Percentiles rank a stretch among this genome's conserved stretches.
Conservation (phyloP, 1,140 invertebrate genomes). For the Zaprionus vittiger region DNA sequence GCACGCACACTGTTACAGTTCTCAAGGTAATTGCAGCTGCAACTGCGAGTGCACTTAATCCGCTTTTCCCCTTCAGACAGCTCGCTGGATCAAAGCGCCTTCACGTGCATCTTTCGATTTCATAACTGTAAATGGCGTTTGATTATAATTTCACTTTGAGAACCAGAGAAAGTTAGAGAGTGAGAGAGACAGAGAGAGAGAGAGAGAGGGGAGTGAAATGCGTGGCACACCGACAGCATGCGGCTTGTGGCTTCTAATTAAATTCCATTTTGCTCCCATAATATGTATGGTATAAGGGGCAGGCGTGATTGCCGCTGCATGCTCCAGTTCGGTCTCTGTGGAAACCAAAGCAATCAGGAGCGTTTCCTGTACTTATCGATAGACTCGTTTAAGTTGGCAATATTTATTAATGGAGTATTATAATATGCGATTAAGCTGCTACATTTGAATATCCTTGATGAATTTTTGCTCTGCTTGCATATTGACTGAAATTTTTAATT, state of each 20-base stretch:
- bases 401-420: neutral
- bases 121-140: constrained; percentile 22
- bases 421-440: constrained; percentile 5
- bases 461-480: constrained; percentile 1
- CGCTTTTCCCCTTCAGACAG: constrained; percentile 8
- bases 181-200: neutral
- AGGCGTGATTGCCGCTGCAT: constrained; percentile 3
- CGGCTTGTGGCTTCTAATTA: constrained; percentile 66
- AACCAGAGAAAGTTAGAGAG: neutral
- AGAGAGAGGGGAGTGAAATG: neutral
- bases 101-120: constrained; percentile 16
- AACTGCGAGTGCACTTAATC: constrained; percentile 27
- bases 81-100: neutral
- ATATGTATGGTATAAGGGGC: constrained; percentile 56
- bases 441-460: constrained; percentile 41
- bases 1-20: constrained; percentile 8
- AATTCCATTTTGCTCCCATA: constrained; percentile 57
- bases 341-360: neutral
- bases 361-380: neutral
- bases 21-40: constrained; percentile 49
- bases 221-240: constrained; percentile 44
- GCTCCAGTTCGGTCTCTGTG: neutral
- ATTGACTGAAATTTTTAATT: constrained; percentile 43
- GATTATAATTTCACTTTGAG: constrained; percentile 19
- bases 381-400: neutral